Evolutionary conservation across 2,113 vertebrate genomes (phyloP).

Genomic region (Spheniscus mendiculus): DNA sequence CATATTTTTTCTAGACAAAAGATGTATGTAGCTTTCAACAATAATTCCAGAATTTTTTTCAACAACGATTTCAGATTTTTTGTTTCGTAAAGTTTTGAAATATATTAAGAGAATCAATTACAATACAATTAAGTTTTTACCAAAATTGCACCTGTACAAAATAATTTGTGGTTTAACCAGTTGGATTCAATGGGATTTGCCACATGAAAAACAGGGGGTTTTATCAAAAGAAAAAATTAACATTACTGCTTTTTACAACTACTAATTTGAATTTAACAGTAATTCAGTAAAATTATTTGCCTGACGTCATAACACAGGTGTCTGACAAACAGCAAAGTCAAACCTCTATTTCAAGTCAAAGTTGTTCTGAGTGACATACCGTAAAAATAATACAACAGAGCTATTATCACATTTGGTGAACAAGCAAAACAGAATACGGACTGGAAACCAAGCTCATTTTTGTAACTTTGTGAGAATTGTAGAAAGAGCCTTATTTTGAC

Average conservation of each 20-base stretch:
- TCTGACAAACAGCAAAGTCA: not conserved
- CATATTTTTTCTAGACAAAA: not conserved
- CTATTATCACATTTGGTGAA: not conserved
- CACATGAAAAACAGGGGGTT: not conserved
- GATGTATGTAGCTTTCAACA: not conserved
- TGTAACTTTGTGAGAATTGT: not conserved
- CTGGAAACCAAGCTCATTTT: not conserved
- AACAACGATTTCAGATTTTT: not conserved
- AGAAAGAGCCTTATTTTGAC: not conserved
- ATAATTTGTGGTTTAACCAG: not conserved
- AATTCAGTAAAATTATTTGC: not conserved
- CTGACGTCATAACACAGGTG: not conserved
- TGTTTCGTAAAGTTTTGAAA: not conserved
- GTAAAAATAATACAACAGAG: not conserved
- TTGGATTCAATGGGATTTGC: not conserved
- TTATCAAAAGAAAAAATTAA: not conserved
- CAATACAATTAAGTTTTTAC: not conserved
- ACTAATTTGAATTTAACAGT: not conserved
- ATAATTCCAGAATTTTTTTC: not conserved
- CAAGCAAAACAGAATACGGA: not conserved
- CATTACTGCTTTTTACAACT: not conserved
- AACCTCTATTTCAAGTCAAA: not conserved
- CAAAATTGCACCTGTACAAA: not conserved
- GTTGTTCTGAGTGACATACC: not conserved
- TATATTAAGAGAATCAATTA: not conserved